A percentile compares a stretch with the other conserved stretches of the same genome.
Evolutionary conservation across 2,797 vertebrate genomes (phyloP).

Genomic region (Rhynchonycteris naso): DNA sequence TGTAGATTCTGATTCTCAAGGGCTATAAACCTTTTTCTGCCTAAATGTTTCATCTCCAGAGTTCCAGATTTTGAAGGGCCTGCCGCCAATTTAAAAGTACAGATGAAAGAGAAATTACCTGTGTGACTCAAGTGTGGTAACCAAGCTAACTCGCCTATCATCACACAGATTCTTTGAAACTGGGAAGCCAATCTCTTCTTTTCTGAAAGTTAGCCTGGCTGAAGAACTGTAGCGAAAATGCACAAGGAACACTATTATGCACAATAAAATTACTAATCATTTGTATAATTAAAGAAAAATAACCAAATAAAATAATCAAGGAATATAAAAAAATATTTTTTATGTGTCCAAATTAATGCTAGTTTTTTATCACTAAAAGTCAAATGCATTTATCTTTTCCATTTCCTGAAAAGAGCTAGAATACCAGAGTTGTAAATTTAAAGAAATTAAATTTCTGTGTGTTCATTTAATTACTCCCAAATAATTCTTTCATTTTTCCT

Average conservation of each 20-base stretch:
- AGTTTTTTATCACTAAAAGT: background rate
- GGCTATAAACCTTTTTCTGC: background rate
- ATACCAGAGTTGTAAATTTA: background rate
- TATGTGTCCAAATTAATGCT: background rate
- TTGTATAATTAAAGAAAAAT: background rate
- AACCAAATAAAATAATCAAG: background rate
- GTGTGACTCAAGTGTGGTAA: background rate
- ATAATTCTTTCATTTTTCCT: background rate
- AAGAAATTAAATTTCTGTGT: slow-evolving; percentile 14
- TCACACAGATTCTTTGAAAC: background rate
- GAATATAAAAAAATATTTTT: background rate
- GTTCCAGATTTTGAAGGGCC: slow-evolving; percentile 41
- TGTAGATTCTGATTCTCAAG: background rate
- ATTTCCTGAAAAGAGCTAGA: background rate
- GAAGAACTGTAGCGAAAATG: background rate
- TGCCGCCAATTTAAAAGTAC: background rate
- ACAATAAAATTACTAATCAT: background rate
- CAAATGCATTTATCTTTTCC: background rate
- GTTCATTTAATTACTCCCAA: background rate
- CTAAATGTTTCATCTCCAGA: slow-evolving; percentile 37
- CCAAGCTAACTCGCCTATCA: background rate
- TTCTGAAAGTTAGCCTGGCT: background rate
- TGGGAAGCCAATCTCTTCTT: background rate
- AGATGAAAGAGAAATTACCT: slow-evolving; percentile 20
- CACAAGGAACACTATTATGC: background rate